Conservation (phyloP, 1,140 invertebrate genomes). For the Brachionus koreanus region DNA sequence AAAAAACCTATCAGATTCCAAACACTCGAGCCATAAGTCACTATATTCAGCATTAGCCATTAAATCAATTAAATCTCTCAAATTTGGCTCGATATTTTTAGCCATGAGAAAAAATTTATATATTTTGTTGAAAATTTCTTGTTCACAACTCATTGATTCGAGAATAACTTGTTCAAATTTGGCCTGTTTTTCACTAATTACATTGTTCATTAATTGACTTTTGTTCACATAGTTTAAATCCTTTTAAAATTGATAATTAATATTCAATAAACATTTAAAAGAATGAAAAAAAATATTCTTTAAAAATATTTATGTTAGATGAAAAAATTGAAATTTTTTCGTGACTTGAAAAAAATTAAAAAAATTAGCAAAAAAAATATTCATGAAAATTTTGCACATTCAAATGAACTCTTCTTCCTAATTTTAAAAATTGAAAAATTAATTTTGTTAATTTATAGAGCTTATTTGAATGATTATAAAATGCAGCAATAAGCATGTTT, state of each 20-base stretch:
- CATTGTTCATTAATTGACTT: background rate
- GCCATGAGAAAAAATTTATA: background rate
- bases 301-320: too few species aligned
- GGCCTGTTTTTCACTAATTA: background rate
- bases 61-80: background rate
- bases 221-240: slow-evolving; percentile 13
- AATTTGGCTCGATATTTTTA: background rate
- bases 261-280: background rate
- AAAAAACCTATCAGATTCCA: background rate
- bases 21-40: background rate
- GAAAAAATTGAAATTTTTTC: background rate
- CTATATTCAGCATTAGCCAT: background rate
- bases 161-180: slow-evolving; percentile 3
- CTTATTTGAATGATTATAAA: too few species aligned
- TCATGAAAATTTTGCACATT: too few species aligned
- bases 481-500: too few species aligned
- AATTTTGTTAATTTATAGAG: too few species aligned
- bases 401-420: too few species aligned
- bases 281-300: too few species aligned
- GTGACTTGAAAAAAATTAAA: background rate
- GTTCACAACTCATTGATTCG: background rate
- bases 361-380: too few species aligned
- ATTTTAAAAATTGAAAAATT: too few species aligned
- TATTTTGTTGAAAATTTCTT: background rate
- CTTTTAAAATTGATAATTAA: background rate